Conservation (phyloP, 2,797 vertebrate genomes). For the Sebastes diploproa region DNA sequence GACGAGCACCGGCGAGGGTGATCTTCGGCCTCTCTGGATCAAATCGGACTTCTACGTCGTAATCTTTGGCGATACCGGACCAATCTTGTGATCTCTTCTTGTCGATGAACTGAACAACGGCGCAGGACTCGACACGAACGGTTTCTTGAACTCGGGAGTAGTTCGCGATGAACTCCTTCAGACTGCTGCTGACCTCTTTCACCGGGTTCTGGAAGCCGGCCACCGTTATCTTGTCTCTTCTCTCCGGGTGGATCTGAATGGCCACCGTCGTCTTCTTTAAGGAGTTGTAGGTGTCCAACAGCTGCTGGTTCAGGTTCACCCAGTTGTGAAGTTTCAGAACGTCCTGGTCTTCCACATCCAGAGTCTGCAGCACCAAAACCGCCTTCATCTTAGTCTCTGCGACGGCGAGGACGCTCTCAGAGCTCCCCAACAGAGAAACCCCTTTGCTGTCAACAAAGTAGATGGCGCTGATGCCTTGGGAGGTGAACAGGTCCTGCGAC, state of each 20-base stretch:
- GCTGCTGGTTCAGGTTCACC: constrained; percentile 55
- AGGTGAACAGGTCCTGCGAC: constrained; percentile 81
- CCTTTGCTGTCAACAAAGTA: constrained; percentile 68
- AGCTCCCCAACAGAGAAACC: constrained; percentile 72
- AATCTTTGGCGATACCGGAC: constrained; percentile 34
- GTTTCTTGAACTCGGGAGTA: constrained; percentile 69
- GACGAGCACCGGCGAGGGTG: constrained; percentile 77
- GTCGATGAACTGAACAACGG: constrained; percentile 77
- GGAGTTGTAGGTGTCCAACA: constrained; percentile 64
- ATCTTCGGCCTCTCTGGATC: constrained; percentile 64
- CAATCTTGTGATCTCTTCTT: constrained; percentile 64
- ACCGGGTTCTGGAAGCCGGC: constrained; percentile 80
- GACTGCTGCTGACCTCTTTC: constrained; percentile 47
- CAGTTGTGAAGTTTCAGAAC: constrained; percentile 76
- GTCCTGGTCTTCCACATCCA: constrained; percentile 73
- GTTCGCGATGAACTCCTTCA: constrained; percentile 79
- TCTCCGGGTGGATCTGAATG: constrained; percentile 45
- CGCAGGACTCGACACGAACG: constrained; percentile 60
- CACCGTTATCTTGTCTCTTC: constrained; percentile 64
- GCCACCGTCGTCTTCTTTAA: constrained; percentile 54
- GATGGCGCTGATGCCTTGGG: constrained; percentile 75
- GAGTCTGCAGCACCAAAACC: constrained; percentile 46
- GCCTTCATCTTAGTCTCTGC: constrained; percentile 78
- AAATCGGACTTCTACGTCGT: constrained; percentile 68
- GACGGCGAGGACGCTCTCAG: constrained; percentile 63